A percentile compares a stretch with the other conserved stretches of the same genome.
These are phyloP conservation scores for Sarcophaga subvicina DNA, from an alignment of 2,888 invertebrate species.

Conservation along the genomic window DNA sequence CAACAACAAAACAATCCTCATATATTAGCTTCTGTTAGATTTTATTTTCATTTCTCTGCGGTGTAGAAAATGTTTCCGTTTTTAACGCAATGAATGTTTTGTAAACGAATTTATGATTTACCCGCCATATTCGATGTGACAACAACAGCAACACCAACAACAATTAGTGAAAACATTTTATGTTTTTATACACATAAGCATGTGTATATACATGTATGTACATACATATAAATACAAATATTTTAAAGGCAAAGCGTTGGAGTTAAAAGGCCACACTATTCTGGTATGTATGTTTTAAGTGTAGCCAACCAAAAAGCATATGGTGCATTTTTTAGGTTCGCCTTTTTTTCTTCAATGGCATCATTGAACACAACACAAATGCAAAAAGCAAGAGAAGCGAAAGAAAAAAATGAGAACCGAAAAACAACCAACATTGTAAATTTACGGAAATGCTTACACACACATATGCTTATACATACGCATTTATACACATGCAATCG, in stretches of 20 bases:
- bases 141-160: constrained; percentile 14
- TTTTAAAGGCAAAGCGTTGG: not conserved
- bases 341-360: constrained; percentile 32
- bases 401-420: constrained; percentile 23
- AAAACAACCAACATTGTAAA: constrained; percentile 45
- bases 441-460: constrained; percentile 61
- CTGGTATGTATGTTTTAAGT: not conserved
- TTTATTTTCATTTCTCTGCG: not conserved
- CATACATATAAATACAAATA: not conserved
- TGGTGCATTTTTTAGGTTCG: constrained; percentile 24
- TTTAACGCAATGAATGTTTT: constrained; percentile 61
- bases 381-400: constrained; percentile 15
- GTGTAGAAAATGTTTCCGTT: constrained; percentile 65
- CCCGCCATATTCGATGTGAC: constrained; percentile 37
- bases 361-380: constrained; percentile 40
- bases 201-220: constrained; percentile 5
- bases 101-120: constrained; percentile 68
- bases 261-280: not conserved
- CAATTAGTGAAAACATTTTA: not conserved
- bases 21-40: constrained; percentile 1
- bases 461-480: constrained; percentile 19
- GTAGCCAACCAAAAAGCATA: constrained; percentile 54
- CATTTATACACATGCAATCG: not conserved
- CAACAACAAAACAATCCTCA: constrained; percentile 43
- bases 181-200: not conserved